Percentiles rank a stretch among this genome's conserved stretches.
Conservation (phyloP, 2,888 invertebrate species). For the Trichogramma evanescens region DNA sequence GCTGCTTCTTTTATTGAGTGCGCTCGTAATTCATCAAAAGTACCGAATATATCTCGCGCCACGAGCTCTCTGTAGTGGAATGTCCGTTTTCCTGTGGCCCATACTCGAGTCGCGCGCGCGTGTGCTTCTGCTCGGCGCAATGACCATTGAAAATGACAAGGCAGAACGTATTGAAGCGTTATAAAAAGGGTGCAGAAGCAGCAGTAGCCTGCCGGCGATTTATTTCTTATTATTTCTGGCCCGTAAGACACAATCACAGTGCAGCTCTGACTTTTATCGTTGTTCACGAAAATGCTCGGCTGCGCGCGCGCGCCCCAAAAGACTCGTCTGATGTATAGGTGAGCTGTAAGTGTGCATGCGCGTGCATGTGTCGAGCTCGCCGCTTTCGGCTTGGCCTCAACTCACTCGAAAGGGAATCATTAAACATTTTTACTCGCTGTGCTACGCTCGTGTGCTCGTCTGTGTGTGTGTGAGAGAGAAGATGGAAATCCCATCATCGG, state of each 20-base stretch:
- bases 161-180: conserved; percentile 8
- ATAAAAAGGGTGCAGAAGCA: neutral
- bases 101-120: too few relatives aligned
- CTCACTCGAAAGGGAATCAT: too few relatives aligned
- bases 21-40: conserved; percentile 16
- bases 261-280: conserved; percentile 7
- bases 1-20: neutral
- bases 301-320: too few relatives aligned
- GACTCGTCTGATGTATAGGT: too few relatives aligned
- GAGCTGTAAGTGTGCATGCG: too few relatives aligned
- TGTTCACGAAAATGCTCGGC: too few relatives aligned
- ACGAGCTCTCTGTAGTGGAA: neutral
- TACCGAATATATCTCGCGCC: conserved; percentile 17
- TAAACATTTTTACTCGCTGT: too few relatives aligned
- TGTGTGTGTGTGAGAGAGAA: too few relatives aligned
- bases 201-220: neutral
- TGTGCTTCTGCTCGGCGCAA: conserved; percentile 12
- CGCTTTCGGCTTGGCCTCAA: too few relatives aligned
- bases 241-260: conserved; percentile 6
- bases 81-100: conserved; percentile 16
- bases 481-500: too few relatives aligned
- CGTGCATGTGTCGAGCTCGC: too few relatives aligned
- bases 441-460: too few relatives aligned
- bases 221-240: conserved; percentile 16
- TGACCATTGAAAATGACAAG: conserved; percentile 11